Evolutionary conservation across 2,797 vertebrate genomes (phyloP), one percentile per base, ranked within the genome.

Genomic region (Aphelocoma californica): DNA sequence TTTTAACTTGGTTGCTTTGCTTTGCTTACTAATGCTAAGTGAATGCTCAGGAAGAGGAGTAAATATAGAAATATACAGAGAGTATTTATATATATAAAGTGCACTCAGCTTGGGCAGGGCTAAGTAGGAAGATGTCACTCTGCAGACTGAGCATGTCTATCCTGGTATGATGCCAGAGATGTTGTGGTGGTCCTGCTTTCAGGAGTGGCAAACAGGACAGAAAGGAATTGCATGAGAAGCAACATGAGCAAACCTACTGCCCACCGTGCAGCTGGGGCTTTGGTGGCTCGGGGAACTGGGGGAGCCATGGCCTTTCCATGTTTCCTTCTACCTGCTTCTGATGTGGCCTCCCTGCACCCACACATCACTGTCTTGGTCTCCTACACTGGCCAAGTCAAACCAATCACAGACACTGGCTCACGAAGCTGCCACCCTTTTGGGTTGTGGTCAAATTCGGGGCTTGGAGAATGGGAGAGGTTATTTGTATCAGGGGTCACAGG

Each of bases 351-450:
- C n/a, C 50, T 10, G 5, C 9, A 15, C 3, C 16, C 21, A 11
- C 10, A 45, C 50, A 11, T 31, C 6, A 17, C 24, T 26, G 1
- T 4, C 31, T 44, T 0, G 0, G 3, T 25, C 47, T 65, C 40
- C 26, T 47, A 25, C 34, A 20, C 18, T 45, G 50, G 23, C 70
- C 70, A 50, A 57, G 15, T 10, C 81, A 61, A 38, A 61, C 2
- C 29, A 42, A 1, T 4, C 16, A 51, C 11, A 81, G 20, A 81
- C 64, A 48, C 5, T 29, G 28, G 29, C 38, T 24, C 26, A 7
- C 26, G 40, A 8, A 14, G 25, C 71, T 91, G 65, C 51, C 23
- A 20, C 18, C 31, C 17, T 74, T 91, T 13, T 13, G 26, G 32
- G 19, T 5, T 57, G 4, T 29, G 8, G n/a, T 31, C 48, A 89